phyloP scores from a whole-genome alignment of 2,797 vertebrate species.

The Hippoglossus hippoglossus region DNA sequence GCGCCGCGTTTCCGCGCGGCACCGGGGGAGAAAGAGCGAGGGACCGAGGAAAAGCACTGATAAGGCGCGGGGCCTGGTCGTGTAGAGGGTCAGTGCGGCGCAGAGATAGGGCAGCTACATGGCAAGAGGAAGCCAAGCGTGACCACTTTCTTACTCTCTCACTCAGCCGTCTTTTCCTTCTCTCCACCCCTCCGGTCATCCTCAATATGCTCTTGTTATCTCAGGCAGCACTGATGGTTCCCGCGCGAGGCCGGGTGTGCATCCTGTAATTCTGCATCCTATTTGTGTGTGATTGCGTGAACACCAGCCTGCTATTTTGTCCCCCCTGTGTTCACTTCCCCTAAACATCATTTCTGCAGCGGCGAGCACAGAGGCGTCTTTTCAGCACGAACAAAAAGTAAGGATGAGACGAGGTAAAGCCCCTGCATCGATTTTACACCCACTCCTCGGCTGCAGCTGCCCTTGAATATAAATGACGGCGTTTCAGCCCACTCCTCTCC shows the following conservation, averaged over 20 bases:
- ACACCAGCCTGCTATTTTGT: constrained; percentile 21
- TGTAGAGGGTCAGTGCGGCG: constrained; percentile 74
- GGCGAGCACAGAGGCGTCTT: constrained; percentile 35
- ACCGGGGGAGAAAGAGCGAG: constrained; percentile 48
- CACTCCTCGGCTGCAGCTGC: constrained; percentile 65
- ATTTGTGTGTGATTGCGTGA: constrained; percentile 40
- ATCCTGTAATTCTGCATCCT: constrained; percentile 10
- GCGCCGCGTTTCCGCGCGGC: constrained; percentile 34
- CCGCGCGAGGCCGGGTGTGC: constrained; percentile 4
- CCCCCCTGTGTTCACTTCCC: constrained; percentile 28
- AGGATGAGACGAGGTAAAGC: constrained; percentile 70
- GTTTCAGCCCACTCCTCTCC: constrained; percentile 64
- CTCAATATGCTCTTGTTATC: constrained; percentile 68
- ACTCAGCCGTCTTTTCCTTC: constrained; percentile 53
- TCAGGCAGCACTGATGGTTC: constrained; percentile 49
- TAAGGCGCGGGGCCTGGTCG: constrained; percentile 62
- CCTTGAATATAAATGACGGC: constrained; percentile 78
- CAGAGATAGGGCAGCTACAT: constrained; percentile 74
- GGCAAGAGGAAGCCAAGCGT: constrained; percentile 67
- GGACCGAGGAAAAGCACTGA: constrained; percentile 58
- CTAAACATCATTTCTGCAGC: constrained; percentile 29
- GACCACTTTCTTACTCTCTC: constrained; percentile 68
- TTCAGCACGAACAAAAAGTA: constrained; percentile 68
- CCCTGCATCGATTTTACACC: constrained; percentile 74
- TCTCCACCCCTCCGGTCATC: constrained; percentile 57